Base-by-base conservation (phyloP, 2,113 vertebrate genomes). In the Heloderma charlesbogerti region DNA sequence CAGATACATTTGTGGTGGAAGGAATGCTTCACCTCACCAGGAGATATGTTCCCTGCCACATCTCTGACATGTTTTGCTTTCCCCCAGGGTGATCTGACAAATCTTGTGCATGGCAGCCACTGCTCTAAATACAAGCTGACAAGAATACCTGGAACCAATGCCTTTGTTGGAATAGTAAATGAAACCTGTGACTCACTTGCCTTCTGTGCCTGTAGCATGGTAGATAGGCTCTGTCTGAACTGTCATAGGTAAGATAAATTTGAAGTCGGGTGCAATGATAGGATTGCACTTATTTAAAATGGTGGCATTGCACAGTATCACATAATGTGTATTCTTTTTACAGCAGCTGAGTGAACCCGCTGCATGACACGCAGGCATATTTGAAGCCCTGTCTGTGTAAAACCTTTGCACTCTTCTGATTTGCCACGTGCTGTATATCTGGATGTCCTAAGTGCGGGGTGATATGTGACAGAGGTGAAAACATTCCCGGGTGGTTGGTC, bases 121-220 rank as follows among this genome's bases (percentile, higher is more conserved):
- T 99, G 99, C 93, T 99, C 99, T 37, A 99, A 98, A 93, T 99
- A 99, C 95, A 97, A 98, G 8, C 98, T 99, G 95, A 98, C 98
- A 0, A 97, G 99, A 78, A 99, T 99, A 95, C 99, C 99, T 0
- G 99, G 98, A 80, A 99, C 99, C 96, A 99, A 99, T 0, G 98
- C 99, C 0, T 99, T 99, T 3, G 99, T 99, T 1, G 99, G 99
- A 3, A 99, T 99, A 0, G 99, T 99, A 95, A 99, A 99, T 0
- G 99, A 99, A 96, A 99, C 99, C 0, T 99, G 99, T 0, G 99
- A 99, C 92, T 99, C 99, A 0, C 97, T 99, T 34, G 99, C 99
- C 0, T 99, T 99, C 97, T 99, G 99, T 1, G 99, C 99, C 75
- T 99, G 99, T 94, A 99, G 99, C 94, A 99, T 99, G 84, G 99